Percentiles rank a stretch among this genome's conserved stretches.
These are phyloP conservation scores for Pteronotus mesoamericanus DNA, from an alignment of 2,797 vertebrate species.

Conservation along the genomic window DNA sequence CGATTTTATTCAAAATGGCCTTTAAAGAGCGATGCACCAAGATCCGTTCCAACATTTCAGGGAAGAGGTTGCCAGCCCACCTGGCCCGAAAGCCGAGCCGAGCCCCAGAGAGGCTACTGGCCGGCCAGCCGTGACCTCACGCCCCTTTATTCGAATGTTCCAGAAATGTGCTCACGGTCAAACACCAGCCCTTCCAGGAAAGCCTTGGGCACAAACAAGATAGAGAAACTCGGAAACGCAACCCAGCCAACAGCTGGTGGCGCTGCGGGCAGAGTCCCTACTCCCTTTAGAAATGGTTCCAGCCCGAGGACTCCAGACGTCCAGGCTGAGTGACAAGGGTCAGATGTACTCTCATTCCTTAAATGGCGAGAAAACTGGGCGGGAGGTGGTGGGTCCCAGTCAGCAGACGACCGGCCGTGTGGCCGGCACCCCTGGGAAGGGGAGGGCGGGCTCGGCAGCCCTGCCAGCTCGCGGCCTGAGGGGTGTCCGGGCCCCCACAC, in stretches of 20 bases:
- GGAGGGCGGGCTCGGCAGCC: background rate
- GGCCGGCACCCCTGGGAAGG: background rate
- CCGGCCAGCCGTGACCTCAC: background rate
- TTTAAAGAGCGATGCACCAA: constrained; percentile 8
- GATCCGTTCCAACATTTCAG: background rate
- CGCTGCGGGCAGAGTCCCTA: background rate
- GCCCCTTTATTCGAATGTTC: background rate
- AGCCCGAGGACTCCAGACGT: background rate
- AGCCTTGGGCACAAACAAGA: background rate
- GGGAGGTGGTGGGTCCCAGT: background rate
- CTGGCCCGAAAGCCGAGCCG: background rate
- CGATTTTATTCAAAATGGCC: constrained; percentile 43
- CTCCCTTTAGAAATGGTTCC: background rate
- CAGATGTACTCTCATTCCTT: background rate
- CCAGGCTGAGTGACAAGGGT: background rate
- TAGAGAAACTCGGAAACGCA: background rate
- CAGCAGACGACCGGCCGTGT: background rate
- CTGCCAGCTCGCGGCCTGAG: no score
- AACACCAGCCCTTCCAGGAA: background rate
- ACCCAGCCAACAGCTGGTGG: background rate
- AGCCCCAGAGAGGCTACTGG: background rate
- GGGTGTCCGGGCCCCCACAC: background rate
- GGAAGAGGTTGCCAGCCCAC: background rate
- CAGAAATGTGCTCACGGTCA: background rate
- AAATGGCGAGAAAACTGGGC: background rate